Conservation (phyloP, 2,113 vertebrate genomes). For the Vidua chalybeata region DNA sequence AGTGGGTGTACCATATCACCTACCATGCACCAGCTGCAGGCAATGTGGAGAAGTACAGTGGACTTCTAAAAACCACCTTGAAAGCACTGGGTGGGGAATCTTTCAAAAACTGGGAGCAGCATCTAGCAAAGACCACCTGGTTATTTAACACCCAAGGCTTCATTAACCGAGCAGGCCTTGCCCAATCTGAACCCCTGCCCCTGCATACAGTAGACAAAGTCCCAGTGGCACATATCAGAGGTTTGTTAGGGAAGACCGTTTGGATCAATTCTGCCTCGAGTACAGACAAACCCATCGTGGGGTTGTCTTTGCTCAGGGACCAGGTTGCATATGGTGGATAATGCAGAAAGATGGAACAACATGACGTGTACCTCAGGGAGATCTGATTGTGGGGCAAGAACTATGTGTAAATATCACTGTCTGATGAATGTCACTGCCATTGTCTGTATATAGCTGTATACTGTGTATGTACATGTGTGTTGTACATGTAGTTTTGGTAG, state of each 20-base stretch:
- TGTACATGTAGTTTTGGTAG: neutral
- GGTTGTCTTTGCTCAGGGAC: neutral
- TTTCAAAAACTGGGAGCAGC: neutral
- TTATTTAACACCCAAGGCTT: too few species aligned
- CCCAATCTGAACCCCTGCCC: neutral
- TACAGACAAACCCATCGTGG: neutral
- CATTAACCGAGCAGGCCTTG: too few species aligned
- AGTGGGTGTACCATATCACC: neutral
- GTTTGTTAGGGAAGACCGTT: neutral
- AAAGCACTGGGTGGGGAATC: neutral
- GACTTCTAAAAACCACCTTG: neutral
- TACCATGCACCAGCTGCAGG: neutral
- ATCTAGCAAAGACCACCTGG: too few species aligned
- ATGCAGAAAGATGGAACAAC: neutral
- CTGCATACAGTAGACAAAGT: neutral
- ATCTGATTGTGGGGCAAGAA: neutral
- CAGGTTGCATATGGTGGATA: neutral
- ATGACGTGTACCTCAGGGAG: neutral
- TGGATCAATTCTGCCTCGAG: neutral
- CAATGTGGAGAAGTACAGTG: neutral
- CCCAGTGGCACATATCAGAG: neutral
- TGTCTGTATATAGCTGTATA: neutral
- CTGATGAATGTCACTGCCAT: neutral
- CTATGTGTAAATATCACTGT: neutral
- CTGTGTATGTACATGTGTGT: neutral